Conservation (phyloP, 92 coral and sea anemone genomes). For the Porites divaricata region DNA sequence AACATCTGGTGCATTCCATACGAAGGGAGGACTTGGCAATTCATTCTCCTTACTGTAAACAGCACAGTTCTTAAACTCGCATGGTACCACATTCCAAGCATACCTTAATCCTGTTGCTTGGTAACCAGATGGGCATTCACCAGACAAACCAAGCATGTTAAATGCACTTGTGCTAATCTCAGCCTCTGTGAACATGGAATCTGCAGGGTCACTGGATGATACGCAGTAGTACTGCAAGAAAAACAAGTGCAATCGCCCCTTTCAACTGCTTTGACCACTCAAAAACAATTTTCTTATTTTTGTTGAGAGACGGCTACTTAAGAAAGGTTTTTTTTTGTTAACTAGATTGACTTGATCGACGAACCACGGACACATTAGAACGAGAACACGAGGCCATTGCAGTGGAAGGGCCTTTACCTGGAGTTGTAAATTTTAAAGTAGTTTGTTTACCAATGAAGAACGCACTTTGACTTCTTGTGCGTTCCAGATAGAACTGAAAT, state of each 20-base stretch:
- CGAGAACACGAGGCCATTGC: too few relatives aligned
- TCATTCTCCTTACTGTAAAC: constrained; percentile 86
- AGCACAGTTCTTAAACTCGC: constrained; percentile 89
- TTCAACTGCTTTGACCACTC: not conserved
- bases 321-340: too few relatives aligned
- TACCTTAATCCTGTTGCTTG: constrained; percentile 72
- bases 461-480: too few relatives aligned
- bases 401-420: too few relatives aligned
- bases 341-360: too few relatives aligned
- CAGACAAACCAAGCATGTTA: constrained; percentile 20
- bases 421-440: too few relatives aligned
- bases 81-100: constrained; percentile 91
- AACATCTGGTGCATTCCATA: constrained; percentile 67
- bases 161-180: not conserved
- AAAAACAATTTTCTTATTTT: not conserved
- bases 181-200: not conserved
- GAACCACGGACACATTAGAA: too few relatives aligned
- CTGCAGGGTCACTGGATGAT: not conserved
- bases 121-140: constrained; percentile 58
- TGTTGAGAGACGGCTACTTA: too few relatives aligned
- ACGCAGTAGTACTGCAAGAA: constrained; percentile 26
- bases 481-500: too few relatives aligned
- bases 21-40: constrained; percentile 90
- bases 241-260: not conserved
- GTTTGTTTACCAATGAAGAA: too few relatives aligned